phyloP scores from a whole-genome alignment of 2,113 vertebrate genomes.

The Etheostoma spectabile region DNA sequence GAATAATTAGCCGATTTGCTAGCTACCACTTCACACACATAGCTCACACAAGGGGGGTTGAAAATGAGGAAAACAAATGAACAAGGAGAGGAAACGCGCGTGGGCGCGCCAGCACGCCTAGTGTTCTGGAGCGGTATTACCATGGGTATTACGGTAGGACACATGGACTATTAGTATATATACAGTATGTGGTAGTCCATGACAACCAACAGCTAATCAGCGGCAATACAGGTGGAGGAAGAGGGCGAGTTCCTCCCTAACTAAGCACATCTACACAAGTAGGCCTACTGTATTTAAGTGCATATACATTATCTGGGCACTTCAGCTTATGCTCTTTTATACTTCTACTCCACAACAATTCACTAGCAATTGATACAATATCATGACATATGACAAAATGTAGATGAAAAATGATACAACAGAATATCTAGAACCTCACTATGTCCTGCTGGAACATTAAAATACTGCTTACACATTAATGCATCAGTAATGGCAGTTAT shows the following conservation, averaged over 20 bases:
- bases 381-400: too few relatives aligned
- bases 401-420: neutral
- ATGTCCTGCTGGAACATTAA: too few relatives aligned
- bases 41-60: neutral
- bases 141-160: too few relatives aligned
- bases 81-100: neutral
- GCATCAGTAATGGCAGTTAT: too few relatives aligned
- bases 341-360: neutral
- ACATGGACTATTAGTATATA: too few relatives aligned
- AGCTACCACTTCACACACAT: neutral
- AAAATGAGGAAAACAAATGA: constrained; percentile 43
- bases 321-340: neutral
- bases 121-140: constrained; percentile 50
- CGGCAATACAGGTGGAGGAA: too few relatives aligned
- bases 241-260: too few relatives aligned
- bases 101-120: neutral
- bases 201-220: too few relatives aligned
- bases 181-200: too few relatives aligned
- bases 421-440: neutral
- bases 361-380: neutral
- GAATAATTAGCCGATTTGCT: neutral
- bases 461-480: too few relatives aligned
- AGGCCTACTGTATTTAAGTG: too few relatives aligned
- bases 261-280: neutral
- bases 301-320: neutral